Base-by-base conservation (phyloP, 2,888 invertebrate genomes). In the Andrena minutula region DNA sequence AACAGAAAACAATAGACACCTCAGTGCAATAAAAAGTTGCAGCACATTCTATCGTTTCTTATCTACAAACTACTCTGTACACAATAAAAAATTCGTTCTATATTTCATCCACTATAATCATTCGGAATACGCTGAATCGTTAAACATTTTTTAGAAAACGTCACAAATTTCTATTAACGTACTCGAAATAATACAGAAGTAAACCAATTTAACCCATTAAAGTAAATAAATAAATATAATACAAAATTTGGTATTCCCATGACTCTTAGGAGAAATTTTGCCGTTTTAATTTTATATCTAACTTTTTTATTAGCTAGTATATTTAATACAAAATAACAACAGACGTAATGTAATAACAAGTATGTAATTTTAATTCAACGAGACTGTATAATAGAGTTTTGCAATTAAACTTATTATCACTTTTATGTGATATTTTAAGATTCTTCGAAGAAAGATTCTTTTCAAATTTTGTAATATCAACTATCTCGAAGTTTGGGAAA, bases 41-140 rank as follows among this genome's bases (percentile, higher is more conserved):
- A 56, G 41, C 10, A 12, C 30, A 58, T 49, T 41, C 30, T n/a
- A 26, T 60, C 10, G 1, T 35, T 32, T 12, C 10, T 66, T 16
- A 53, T 74, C 74, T 74, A 78, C 78, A 68, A 60, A 74, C 66
- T 74, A 51, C 66, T 20, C 20, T 26, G 26, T 66, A 26, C 20
- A 70, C 32, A 20, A 16, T 35, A 20, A 66, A 47, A 47, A 56
- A 28, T 12, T 47, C 65, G 56, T 30, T 60, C 6, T 49, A 66
- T 49, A 12, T 20, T 41, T 3, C 56, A 16, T 47, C 74, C 74
- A 76, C 58, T 10, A 30, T 12, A 35, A 70, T 75, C 79, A 79
- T 79, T 75, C 69, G 69, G 64, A 75, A 69, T 79, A 79, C 4
- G 64, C 75, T 75, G 69, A 75, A 75, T 30, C 20, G 10, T 20